Evolutionary conservation across 2,888 invertebrate genomes (phyloP).

Genomic region (Epirrhoe tristata): DNA sequence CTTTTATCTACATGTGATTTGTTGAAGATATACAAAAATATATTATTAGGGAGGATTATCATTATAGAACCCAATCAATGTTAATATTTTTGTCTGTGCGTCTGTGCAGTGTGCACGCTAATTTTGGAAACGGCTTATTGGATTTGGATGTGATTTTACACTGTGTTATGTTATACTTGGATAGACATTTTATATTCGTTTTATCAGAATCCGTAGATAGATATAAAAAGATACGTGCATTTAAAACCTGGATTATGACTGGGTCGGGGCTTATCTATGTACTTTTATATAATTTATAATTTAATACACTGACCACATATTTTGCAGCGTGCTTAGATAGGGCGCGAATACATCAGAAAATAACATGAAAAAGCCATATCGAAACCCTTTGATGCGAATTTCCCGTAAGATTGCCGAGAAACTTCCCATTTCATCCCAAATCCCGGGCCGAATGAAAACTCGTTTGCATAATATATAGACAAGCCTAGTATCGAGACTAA

Average conservation of each 20-base stretch:
- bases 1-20: background rate
- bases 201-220: no score
- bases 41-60: no score
- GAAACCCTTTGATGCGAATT: constrained; percentile 58
- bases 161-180: no score
- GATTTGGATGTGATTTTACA: no score
- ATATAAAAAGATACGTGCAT: background rate
- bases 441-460: constrained; percentile 65
- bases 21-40: no score
- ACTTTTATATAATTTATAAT: no score
- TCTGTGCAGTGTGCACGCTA: no score
- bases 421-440: constrained; percentile 57
- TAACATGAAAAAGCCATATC: constrained; percentile 55
- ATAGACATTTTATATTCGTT: no score
- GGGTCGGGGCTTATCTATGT: background rate
- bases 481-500: constrained; percentile 71
- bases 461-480: constrained; percentile 76
- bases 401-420: constrained; percentile 56
- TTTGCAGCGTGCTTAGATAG: constrained; percentile 28
- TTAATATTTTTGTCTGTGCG: no score
- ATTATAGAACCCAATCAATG: no score
- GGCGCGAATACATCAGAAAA: constrained; percentile 46
- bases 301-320: constrained; percentile 19
- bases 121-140: no score
- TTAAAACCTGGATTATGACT: background rate